These are phyloP conservation scores for Oplegnathus fasciatus DNA, from an alignment of 2,113 vertebrate genomes.

Conservation along the genomic window DNA sequence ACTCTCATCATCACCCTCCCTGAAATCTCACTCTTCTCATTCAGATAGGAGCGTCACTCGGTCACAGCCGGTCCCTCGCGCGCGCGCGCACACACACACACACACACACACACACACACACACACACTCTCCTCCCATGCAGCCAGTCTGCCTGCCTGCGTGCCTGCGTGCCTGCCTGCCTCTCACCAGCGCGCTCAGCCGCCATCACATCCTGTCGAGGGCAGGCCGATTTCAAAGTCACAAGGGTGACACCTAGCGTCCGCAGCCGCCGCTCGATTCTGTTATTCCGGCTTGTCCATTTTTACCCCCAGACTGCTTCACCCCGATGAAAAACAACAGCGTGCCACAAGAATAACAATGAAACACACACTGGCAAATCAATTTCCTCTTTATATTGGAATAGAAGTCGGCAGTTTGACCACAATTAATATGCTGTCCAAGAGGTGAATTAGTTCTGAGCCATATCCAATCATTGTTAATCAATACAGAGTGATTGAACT, in stretches of 20 bases:
- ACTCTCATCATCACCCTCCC: constrained; percentile 46
- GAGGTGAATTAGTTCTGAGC: constrained; percentile 57
- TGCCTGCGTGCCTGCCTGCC: too few species aligned
- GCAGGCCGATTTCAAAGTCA: constrained; percentile 81
- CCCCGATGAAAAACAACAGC: constrained; percentile 39
- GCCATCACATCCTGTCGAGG: constrained; percentile 61
- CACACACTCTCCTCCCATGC: constrained; percentile 31
- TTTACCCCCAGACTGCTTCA: constrained; percentile 39
- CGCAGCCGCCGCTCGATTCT: constrained; percentile 43
- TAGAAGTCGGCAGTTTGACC: constrained; percentile 57
- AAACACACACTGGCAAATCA: constrained; percentile 50
- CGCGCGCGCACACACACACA: too few species aligned
- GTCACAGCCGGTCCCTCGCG: constrained; percentile 22
- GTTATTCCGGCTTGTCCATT: constrained; percentile 39
- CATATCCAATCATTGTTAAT: constrained; percentile 69
- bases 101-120: constrained; percentile 16
- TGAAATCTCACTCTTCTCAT: constrained; percentile 52
- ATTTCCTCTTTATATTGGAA: constrained; percentile 59
- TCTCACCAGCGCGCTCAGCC: constrained; percentile 40
- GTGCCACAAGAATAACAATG: constrained; percentile 61
- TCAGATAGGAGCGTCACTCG: constrained; percentile 42
- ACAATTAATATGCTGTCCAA: constrained; percentile 63
- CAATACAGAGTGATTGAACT: constrained; percentile 61
- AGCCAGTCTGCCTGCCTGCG: constrained; percentile 46
- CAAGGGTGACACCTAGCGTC: constrained; percentile 89